Evolutionary conservation across 2,888 invertebrate species (phyloP), one percentile per base, ranked within the genome.

Genomic region (Sturmia bella): DNA sequence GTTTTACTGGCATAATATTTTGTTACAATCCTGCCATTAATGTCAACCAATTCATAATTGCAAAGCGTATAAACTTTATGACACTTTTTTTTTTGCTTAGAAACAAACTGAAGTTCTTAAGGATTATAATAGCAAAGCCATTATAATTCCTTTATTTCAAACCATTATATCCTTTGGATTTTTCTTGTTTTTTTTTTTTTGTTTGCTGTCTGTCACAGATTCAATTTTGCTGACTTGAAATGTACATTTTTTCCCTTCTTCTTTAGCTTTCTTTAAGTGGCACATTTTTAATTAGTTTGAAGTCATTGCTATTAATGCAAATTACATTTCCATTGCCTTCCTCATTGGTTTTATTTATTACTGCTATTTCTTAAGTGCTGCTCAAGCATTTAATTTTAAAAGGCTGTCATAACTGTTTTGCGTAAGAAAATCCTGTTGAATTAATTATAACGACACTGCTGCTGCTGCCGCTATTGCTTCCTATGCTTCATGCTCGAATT

Each of bases 341-440:
- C 9, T 61, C n/a, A n/a, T 52, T 19, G 12, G n/a, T 27, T 43
- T 13, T 27, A 27, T 27, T 7, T 32, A 1, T 32, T n/a, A 12
- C 11, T 32, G 41, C 9, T 24, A 32, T 52, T 12, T 13, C 37
- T 52, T 63, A 63, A 66, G 17, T 68, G 21, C 56, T 80, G 37
- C 24, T 64, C 52, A 13, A 79, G 66, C 66, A 45, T 45, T 61
- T n/a, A 61, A 59, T 5, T 17, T 48, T 56, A 45, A 57, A 73
- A 52, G 75, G 79, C 76, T 76, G 74, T 64, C 74, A 73, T 76
- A 84, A 84, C 56, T 48, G 75, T 78, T 79, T 80, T 80, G 72
- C 72, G 77, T 82, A 75, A 75, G 84, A 77, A 83, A 83, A 84
- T 82, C 80, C 73, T 72, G 45, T 70, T 45, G 43, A 70, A 69